Percentiles rank a stretch among this genome's conserved stretches.
These are phyloP conservation scores for Dione juno DNA, from an alignment of 2,888 invertebrate genomes.

Conservation along the genomic window DNA sequence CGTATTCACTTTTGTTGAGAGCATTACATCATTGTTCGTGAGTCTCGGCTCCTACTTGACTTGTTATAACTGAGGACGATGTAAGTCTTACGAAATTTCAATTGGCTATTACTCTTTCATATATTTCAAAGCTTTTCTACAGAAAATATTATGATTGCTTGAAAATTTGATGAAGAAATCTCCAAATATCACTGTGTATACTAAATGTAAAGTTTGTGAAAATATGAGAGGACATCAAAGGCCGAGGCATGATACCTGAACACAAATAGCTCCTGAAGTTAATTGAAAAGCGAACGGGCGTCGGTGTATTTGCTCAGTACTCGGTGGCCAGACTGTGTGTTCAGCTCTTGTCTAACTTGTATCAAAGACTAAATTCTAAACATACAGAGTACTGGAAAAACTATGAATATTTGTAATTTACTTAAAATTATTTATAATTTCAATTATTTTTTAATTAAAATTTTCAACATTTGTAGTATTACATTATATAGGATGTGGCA, in stretches of 20 bases:
- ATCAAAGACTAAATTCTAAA: slow-evolving; percentile 60
- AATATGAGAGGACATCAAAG: slow-evolving; percentile 73
- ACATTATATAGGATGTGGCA: too few relatives aligned
- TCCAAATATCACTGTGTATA: slow-evolving; percentile 27
- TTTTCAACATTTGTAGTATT: neutral
- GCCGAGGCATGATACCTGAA: slow-evolving; percentile 68
- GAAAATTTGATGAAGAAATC: neutral
- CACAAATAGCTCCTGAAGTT: slow-evolving; percentile 70
- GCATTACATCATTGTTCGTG: slow-evolving; percentile 53
- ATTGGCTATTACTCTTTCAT: neutral
- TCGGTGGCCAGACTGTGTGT: slow-evolving; percentile 70
- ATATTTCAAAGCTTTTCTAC: neutral
- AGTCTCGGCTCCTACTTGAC: slow-evolving; percentile 44
- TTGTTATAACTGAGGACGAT: slow-evolving; percentile 44
- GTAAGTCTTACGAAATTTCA: slow-evolving; percentile 44
- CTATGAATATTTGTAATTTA: slow-evolving; percentile 30
- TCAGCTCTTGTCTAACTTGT: slow-evolving; percentile 68
- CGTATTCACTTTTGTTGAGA: slow-evolving; percentile 59
- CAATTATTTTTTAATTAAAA: neutral
- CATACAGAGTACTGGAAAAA: slow-evolving; percentile 33
- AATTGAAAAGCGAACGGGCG: slow-evolving; percentile 75
- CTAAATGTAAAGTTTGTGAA: slow-evolving; percentile 34
- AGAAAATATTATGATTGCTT: neutral
- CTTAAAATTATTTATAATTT: neutral
- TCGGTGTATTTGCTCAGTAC: slow-evolving; percentile 69